Conservation (phyloP, 2,888 invertebrate genomes). For the Smittia sp. region DNA sequence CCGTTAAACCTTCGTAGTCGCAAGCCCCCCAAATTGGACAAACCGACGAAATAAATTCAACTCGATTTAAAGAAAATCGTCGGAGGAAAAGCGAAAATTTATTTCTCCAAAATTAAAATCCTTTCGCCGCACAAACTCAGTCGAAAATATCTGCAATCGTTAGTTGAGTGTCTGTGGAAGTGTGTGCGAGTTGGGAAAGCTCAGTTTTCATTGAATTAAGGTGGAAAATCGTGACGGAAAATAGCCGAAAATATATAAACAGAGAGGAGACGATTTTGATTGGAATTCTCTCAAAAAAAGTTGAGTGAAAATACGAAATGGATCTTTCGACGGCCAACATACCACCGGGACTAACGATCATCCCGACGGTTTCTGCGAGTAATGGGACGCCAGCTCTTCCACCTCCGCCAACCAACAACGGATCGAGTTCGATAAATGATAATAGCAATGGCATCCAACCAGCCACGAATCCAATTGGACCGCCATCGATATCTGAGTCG, state of each 20-base stretch:
- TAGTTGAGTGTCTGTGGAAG: background rate
- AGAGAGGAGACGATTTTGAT: slow-evolving; percentile 22
- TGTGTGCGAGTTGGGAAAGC: background rate
- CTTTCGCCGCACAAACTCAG: background rate
- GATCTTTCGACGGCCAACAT: slow-evolving; percentile 29
- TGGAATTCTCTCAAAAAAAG: slow-evolving; percentile 20
- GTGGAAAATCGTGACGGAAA: background rate
- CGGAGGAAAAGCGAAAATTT: too few species aligned
- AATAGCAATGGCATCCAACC: background rate
- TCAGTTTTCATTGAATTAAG: slow-evolving; percentile 6
- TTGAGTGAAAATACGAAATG: slow-evolving; percentile 15
- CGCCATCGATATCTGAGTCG: background rate
- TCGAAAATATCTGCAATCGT: background rate
- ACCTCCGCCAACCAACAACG: background rate
- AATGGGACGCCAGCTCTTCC: background rate
- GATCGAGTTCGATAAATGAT: background rate
- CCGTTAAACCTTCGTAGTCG: too few species aligned
- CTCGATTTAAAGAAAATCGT: too few species aligned
- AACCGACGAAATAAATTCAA: too few species aligned
- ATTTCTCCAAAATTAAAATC: background rate
- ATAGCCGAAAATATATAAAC: slow-evolving; percentile 30
- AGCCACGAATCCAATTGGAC: background rate
- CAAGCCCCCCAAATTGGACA: too few species aligned
- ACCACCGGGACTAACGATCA: slow-evolving; percentile 31
- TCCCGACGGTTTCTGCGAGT: slow-evolving; percentile 3